A percentile compares a stretch with the other conserved stretches of the same genome.
phyloP scores from a whole-genome alignment of 2,888 invertebrate genomes.

The Aspidapion aeneum region DNA sequence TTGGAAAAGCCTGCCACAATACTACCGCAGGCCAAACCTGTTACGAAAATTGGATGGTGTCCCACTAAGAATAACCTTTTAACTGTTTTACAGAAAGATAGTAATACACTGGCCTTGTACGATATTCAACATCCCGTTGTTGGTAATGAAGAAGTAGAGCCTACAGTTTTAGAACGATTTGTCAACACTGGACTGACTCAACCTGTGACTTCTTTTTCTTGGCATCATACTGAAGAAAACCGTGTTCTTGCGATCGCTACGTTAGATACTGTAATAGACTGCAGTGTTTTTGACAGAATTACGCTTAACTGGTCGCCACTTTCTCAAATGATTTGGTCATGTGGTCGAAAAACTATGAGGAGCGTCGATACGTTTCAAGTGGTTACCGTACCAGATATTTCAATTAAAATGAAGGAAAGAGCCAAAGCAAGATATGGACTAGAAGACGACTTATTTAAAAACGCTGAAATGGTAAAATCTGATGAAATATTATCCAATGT shows the following conservation, averaged over 20 bases:
- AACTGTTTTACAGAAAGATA: slow-evolving; percentile 78
- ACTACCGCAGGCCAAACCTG: slow-evolving; percentile 63
- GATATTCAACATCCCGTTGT: slow-evolving; percentile 73
- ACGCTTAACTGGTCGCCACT: slow-evolving; percentile 78
- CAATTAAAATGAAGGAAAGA: slow-evolving; percentile 66
- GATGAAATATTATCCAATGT: slow-evolving; percentile 72
- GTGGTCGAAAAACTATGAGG: slow-evolving; percentile 63
- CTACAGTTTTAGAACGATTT: slow-evolving; percentile 69
- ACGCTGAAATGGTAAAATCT: slow-evolving; percentile 75
- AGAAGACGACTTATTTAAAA: slow-evolving; percentile 73
- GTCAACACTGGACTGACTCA: slow-evolving; percentile 51
- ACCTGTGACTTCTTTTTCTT: slow-evolving; percentile 72
- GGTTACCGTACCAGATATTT: slow-evolving; percentile 57
- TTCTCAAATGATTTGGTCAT: slow-evolving; percentile 71
- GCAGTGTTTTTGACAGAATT: slow-evolving; percentile 76
- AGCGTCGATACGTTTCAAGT: slow-evolving; percentile 48
- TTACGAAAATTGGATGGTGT: slow-evolving; percentile 82
- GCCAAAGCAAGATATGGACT: slow-evolving; percentile 76
- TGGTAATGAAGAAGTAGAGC: slow-evolving; percentile 72
- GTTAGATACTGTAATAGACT: slow-evolving; percentile 65
- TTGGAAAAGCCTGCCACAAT: slow-evolving; percentile 81
- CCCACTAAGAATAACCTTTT: slow-evolving; percentile 80
- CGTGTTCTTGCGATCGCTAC: slow-evolving; percentile 66
- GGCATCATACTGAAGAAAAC: slow-evolving; percentile 84
- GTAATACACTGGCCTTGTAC: slow-evolving; percentile 71